Evolutionary conservation across 2,888 invertebrate genomes (phyloP).

Genomic region (Subacronicta megacephala): DNA sequence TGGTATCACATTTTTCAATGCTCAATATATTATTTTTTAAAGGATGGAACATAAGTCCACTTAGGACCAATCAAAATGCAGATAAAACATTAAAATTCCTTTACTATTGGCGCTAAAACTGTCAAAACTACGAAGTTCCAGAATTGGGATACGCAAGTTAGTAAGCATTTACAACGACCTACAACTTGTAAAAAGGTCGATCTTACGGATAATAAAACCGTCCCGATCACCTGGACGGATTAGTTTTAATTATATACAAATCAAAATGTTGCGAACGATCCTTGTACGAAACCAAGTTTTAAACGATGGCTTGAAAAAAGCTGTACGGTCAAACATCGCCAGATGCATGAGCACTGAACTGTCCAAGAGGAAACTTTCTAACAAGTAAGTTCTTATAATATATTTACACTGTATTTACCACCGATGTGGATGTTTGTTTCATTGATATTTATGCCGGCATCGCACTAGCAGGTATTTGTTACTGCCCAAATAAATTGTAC

Average conservation of each 20-base stretch:
- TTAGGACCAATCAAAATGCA: neutral
- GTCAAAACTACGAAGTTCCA: slow-evolving; percentile 43
- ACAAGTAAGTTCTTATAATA: slow-evolving; percentile 84
- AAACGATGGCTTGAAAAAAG: slow-evolving; percentile 90
- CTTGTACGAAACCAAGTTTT: slow-evolving; percentile 92
- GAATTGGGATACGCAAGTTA: neutral
- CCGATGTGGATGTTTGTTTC: slow-evolving; percentile 13
- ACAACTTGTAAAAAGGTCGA: slow-evolving; percentile 83
- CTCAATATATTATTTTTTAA: neutral
- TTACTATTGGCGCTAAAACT: slow-evolving; percentile 40
- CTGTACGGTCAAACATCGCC: slow-evolving; percentile 88
- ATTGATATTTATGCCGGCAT: neutral
- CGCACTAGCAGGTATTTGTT: slow-evolving; percentile 7
- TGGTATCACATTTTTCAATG: neutral
- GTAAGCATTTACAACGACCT: slow-evolving; percentile 45
- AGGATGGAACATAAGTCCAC: slow-evolving; percentile 1
- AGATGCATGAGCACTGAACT: slow-evolving; percentile 91
- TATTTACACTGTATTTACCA: slow-evolving; percentile 15
- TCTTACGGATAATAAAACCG: slow-evolving; percentile 74
- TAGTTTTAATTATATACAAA: slow-evolving; percentile 68
- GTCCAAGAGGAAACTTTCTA: slow-evolving; percentile 89
- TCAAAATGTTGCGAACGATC: slow-evolving; percentile 93
- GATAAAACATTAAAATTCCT: neutral
- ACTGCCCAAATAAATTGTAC: slow-evolving; percentile 29
- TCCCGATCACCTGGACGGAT: slow-evolving; percentile 81